Evolutionary conservation across 2,888 invertebrate species (phyloP), one percentile per base, ranked within the genome.

Genomic region (Bombylius discolor): DNA sequence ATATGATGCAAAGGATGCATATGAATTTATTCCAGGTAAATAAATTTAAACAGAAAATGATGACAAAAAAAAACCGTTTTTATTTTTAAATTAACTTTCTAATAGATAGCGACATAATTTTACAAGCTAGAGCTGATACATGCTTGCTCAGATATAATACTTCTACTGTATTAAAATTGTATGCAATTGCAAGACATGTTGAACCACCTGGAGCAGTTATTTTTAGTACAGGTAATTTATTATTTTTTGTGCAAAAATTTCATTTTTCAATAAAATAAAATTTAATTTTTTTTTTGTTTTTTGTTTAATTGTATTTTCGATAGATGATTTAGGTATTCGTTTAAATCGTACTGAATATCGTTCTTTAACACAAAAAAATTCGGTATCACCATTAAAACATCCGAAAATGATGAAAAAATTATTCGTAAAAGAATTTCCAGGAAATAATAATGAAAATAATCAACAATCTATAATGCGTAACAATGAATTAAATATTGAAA

Each of bases 81-180:
- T 14, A 4, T 31, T 44, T 23, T 47, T 55, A 46, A n/a, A 33
- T 47, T 13, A 32, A 49, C 5, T 39, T 56, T n/a, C 32, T 23
- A 54, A 13, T 54, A 66, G 74, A 74, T 34, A 74, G 73, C 52
- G 73, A 74, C 55, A 70, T 74, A 31, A 69, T 74, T 42, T 60
- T 70, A 5, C 74, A 74, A 62, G 72, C 74, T 5, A 64, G 74
- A 58, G 77, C 79, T 1, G 85, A 87, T 67, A 76, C 85, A 23
- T 88, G 87, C 64, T 78, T 79, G 57, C 68, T 85, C 23, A 76
- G 85, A 32, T 88, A 85, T 64, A 87, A 87, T 66, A 79, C 83
- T 2, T 80, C 82, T 4, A 78, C 83, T 51, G 79, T 80, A 52
- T 78, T 83, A 42, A 82, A 81, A 66, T 70, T 89, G 23, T 81